Base-by-base conservation (phyloP, 2,113 vertebrate genomes). In the Scytalopus superciliaris region DNA sequence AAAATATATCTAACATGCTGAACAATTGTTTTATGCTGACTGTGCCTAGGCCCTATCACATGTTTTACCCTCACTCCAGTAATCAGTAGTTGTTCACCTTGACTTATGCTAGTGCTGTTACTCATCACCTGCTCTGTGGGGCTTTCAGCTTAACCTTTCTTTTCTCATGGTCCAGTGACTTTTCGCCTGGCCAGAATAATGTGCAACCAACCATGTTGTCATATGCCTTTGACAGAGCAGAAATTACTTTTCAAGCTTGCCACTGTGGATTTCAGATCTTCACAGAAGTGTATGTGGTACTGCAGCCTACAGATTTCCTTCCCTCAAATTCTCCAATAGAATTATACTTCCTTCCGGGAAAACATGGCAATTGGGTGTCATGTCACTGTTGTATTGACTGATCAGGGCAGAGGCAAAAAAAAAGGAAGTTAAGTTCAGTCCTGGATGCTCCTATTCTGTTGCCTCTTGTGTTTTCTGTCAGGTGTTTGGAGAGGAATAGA, bases 361-460 rank as follows among this genome's bases (percentile, higher is more conserved):
- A 86, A 78, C 19, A 15, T 10, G 19, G 30, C 9, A 63, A 4
- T 27, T 2, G 2, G 2, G 12, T 66, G 8, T 64, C 1, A 0
- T 14, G 9, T 44, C 40, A 68, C 24, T 45, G 11, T 28, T 70
- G 5, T 22, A 62, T 19, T 53, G 25, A 67, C 31, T 74, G 24
- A n/a, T 60, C 16, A 56, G n/a, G 11, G 19, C 6, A 76, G 31
- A 60, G 3, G 1, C 3, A 28, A 39, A 44, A 19, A 74, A 14
- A 40, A 24, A 17, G 42, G 3, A 22, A 55, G 35, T 19, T 33
- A 86, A 39, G 2, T 62, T 35, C 17, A 66, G 17, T 30, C 5
- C 19, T 62, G 27, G 3, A 21, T 9, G 24, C 14, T 83, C 11
- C 35, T 19, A 11, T 59, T 82, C 33, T 78, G 27, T 52, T 30